phyloP scores from a whole-genome alignment of 1,140 invertebrate genomes.

The Bilobella aurantiaca region DNA sequence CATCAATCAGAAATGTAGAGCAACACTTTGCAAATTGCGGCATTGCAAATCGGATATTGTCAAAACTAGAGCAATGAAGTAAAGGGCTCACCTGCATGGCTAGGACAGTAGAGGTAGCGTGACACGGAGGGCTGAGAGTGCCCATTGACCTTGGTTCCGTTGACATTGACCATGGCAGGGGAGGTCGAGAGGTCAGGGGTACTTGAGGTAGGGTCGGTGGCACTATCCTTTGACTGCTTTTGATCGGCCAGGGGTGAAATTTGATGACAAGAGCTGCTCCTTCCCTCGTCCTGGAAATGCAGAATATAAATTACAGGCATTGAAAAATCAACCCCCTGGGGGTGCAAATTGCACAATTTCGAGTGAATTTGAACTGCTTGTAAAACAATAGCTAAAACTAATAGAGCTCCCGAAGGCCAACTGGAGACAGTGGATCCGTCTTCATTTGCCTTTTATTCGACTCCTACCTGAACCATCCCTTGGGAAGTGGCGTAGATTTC shows the following conservation, averaged over 20 bases:
- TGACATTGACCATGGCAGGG: background rate
- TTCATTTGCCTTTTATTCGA: no score
- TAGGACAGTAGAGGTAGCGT: constrained; percentile 35
- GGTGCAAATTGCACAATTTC: no score
- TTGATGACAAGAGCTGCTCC: constrained; percentile 22
- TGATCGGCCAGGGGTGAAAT: constrained; percentile 21
- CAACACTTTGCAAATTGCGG: no score
- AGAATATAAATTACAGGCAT: constrained; percentile 10
- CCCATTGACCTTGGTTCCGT: constrained; percentile 16
- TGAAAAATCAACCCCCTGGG: no score
- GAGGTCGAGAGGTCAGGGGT: background rate
- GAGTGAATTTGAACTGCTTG: no score
- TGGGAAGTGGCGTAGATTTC: no score
- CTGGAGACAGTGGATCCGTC: background rate
- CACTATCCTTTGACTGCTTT: constrained; percentile 6
- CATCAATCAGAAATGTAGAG: no score
- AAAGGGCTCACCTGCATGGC: constrained; percentile 36
- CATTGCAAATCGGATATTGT: no score
- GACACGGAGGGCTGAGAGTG: constrained; percentile 10
- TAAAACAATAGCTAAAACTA: no score
- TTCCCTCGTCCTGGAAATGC: constrained; percentile 21
- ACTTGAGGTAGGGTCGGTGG: background rate
- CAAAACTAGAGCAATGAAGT: no score
- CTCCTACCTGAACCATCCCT: no score
- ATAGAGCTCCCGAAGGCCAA: no score